A percentile compares a stretch with the other conserved stretches of the same genome.
Evolutionary conservation across 2,113 vertebrate genomes (phyloP).

Genomic region (Pelecanus crispus): DNA sequence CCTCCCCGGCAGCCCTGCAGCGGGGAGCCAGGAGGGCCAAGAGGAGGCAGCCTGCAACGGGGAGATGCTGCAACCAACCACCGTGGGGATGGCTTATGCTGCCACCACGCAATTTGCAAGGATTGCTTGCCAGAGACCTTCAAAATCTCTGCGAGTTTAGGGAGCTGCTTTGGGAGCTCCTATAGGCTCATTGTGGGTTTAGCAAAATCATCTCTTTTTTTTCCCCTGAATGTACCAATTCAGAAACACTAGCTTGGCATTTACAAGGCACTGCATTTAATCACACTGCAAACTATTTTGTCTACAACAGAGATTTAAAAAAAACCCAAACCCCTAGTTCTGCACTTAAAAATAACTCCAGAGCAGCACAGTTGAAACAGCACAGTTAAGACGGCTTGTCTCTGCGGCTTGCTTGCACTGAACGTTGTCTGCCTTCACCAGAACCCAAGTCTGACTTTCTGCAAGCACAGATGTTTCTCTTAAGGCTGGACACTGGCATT

Average conservation of each 20-base stretch:
- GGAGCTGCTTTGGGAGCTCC: not conserved
- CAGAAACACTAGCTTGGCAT: not conserved
- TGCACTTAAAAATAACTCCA: not conserved
- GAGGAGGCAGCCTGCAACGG: not conserved
- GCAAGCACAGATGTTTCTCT: constrained; percentile 56
- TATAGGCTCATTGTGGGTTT: not conserved
- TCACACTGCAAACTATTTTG: not conserved
- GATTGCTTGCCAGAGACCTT: not conserved
- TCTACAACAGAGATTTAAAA: not conserved
- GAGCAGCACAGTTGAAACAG: not conserved
- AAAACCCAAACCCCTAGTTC: not conserved
- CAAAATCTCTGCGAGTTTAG: not conserved
- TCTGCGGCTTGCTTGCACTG: not conserved
- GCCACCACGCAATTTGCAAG: not conserved
- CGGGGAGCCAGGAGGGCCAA: not conserved
- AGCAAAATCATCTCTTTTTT: not conserved
- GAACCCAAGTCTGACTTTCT: not conserved
- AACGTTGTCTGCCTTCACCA: not conserved
- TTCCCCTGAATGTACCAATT: not conserved
- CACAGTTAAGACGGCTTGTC: not conserved
- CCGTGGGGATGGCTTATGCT: fast-evolving
- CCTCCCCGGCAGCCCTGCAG: not conserved
- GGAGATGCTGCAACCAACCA: not conserved
- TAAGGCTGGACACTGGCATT: constrained; percentile 41
- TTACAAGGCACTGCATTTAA: not conserved